phyloP scores from a whole-genome alignment of 1,140 invertebrate species.

The Macrostomum lignano region DNA sequence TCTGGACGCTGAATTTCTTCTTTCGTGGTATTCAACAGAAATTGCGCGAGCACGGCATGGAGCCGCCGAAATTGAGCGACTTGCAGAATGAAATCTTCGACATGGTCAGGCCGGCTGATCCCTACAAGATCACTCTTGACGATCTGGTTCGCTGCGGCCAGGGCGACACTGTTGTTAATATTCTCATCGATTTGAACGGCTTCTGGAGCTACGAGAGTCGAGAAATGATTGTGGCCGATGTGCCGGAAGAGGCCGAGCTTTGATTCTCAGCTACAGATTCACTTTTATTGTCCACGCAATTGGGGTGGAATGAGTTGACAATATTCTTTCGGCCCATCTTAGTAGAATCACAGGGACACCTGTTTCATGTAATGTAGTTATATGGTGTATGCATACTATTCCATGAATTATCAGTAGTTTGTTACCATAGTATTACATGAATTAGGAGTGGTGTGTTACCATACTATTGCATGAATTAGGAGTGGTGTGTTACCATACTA shows the following conservation, averaged over 20 bases:
- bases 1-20: conserved; percentile 67
- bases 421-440: too few relatives aligned
- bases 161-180: conserved; percentile 66
- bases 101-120: conserved; percentile 65
- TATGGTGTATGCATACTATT: too few relatives aligned
- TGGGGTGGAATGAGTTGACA: too few relatives aligned
- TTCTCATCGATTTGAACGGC: conserved; percentile 72
- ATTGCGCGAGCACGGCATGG: conserved; percentile 49
- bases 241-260: conserved; percentile 2
- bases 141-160: conserved; percentile 55
- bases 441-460: too few relatives aligned
- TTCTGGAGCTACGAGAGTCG: conserved; percentile 84
- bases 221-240: conserved; percentile 32
- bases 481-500: too few relatives aligned
- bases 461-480: too few relatives aligned
- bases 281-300: too few relatives aligned
- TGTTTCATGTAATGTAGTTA: too few relatives aligned
- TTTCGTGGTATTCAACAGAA: conserved; percentile 53
- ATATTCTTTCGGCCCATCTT: too few relatives aligned
- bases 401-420: too few relatives aligned
- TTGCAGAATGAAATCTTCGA: conserved; percentile 91
- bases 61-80: conserved; percentile 61
- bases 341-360: too few relatives aligned
- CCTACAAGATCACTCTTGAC: conserved; percentile 50
- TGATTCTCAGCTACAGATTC: too few relatives aligned